Conservation (phyloP, 2,888 invertebrate species). For the Pheosia tremula region DNA sequence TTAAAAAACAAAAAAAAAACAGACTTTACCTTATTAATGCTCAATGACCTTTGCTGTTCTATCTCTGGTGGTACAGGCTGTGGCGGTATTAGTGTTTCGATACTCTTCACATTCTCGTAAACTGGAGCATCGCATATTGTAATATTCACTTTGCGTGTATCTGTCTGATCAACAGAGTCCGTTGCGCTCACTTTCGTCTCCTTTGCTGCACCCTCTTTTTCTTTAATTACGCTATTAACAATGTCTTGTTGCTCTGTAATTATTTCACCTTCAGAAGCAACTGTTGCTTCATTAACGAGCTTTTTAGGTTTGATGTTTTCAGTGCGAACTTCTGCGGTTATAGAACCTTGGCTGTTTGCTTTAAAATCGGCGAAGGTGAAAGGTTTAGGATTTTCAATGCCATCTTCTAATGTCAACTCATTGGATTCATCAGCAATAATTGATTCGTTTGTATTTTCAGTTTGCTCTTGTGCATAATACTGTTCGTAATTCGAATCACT, state of each 20-base stretch:
- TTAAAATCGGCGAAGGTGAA: conserved; percentile 86
- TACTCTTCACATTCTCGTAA: conserved; percentile 61
- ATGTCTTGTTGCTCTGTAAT: conserved; percentile 21
- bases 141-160: conserved; percentile 70
- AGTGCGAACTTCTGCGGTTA: conserved; percentile 42
- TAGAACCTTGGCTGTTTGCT: conserved; percentile 56
- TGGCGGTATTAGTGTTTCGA: conserved; percentile 83
- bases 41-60: conserved; percentile 91
- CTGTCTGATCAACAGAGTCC: conserved; percentile 56
- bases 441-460: conserved; percentile 34
- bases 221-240: conserved; percentile 18
- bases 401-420: conserved; percentile 25
- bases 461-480: conserved; percentile 58
- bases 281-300: conserved; percentile 21
- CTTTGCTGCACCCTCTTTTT: conserved; percentile 39
- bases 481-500: conserved; percentile 71
- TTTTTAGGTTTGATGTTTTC: conserved; percentile 31
- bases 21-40: conserved; percentile 90
- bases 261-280: conserved; percentile 29
- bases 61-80: conserved; percentile 92
- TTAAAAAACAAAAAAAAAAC: too few species aligned
- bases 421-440: conserved; percentile 23
- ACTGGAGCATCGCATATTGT: conserved; percentile 67
- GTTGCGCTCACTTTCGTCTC: conserved; percentile 61
- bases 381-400: conserved; percentile 65